phyloP scores from a whole-genome alignment of 2,113 vertebrate genomes.

The Psilopsiagon aurifrons region DNA sequence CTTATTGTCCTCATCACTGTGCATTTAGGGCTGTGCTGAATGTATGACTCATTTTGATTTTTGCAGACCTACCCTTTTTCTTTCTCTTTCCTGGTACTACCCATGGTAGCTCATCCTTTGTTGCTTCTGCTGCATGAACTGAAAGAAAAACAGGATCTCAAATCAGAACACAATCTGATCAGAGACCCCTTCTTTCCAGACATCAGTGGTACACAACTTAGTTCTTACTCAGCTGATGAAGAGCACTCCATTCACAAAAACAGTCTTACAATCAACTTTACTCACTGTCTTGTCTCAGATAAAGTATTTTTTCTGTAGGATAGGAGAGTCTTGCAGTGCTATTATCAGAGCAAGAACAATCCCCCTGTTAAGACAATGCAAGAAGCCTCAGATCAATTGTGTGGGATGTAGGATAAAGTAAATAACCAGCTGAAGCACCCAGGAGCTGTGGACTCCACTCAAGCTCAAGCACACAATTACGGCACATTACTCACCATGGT shows the following conservation, averaged over 20 bases:
- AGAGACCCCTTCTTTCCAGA: neutral
- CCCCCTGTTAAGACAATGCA: neutral
- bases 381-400: neutral
- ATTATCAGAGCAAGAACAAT: neutral
- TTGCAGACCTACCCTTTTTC: neutral
- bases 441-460: neutral
- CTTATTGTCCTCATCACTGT: neutral
- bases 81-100: neutral
- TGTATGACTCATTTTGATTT: rapidly evolving
- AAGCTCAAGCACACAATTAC: neutral
- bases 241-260: neutral
- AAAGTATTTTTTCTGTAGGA: neutral
- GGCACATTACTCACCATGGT: rapidly evolving
- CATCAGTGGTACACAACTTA: neutral
- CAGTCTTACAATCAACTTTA: neutral
- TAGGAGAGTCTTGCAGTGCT: neutral
- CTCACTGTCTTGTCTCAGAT: too few species aligned
- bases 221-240: neutral
- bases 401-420: neutral
- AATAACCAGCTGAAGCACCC: neutral
- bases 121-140: neutral
- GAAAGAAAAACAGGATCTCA: neutral
- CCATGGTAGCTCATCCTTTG: neutral
- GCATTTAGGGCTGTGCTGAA: neutral
- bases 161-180: neutral